A percentile compares a stretch with the other conserved stretches of the same genome.
These are phyloP conservation scores for Sturnus vulgaris DNA, from an alignment of 2,113 vertebrate genomes.

Conservation along the genomic window DNA sequence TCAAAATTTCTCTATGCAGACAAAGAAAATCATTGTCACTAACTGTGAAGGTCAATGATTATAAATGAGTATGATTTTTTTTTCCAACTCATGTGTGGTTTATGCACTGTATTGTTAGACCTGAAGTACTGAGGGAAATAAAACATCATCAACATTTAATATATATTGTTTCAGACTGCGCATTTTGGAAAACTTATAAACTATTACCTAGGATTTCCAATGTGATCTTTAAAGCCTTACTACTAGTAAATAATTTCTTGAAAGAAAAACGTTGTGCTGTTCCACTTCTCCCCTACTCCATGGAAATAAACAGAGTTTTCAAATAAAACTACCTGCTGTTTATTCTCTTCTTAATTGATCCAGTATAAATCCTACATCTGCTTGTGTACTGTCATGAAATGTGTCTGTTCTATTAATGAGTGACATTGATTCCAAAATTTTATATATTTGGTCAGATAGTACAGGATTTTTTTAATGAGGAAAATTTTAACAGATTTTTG, in stretches of 20 bases:
- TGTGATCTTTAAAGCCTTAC: background rate
- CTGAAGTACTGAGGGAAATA: background rate
- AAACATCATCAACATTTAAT: background rate
- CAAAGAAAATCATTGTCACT: background rate
- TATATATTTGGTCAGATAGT: background rate
- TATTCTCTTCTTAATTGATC: background rate
- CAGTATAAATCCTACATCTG: background rate
- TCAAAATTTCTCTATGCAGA: background rate
- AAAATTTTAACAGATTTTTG: background rate
- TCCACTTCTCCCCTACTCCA: rapidly evolving
- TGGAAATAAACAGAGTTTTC: background rate
- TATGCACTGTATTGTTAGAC: background rate
- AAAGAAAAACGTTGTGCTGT: background rate
- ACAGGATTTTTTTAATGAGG: background rate
- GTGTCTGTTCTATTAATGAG: background rate
- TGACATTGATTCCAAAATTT: background rate
- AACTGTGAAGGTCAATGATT: background rate
- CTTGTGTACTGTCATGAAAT: background rate
- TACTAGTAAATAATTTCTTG: background rate
- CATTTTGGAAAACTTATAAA: background rate
- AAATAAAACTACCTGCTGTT: background rate
- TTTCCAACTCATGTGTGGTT: background rate
- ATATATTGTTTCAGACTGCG: background rate
- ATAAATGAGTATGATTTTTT: background rate
- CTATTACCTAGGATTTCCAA: background rate